A percentile compares a stretch with the other conserved stretches of the same genome.
phyloP scores from a whole-genome alignment of 2,797 vertebrate genomes.

The Poecilia picta region DNA sequence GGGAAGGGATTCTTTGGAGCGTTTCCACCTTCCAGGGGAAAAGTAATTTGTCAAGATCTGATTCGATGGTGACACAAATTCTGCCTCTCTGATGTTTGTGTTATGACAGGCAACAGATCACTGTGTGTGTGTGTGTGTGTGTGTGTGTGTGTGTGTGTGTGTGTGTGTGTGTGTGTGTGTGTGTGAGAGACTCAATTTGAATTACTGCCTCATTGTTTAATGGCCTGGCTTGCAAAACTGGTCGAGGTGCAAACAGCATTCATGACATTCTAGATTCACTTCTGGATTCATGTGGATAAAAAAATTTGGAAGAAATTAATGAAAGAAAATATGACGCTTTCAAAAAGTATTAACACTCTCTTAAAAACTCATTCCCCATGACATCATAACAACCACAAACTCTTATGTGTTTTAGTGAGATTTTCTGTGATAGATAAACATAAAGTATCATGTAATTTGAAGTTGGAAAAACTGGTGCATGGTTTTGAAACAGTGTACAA shows the following conservation, averaged over 20 bases:
- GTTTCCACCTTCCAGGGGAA: slow-evolving; percentile 20
- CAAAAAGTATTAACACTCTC: background rate
- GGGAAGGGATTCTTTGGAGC: slow-evolving; percentile 18
- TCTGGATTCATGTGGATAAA: background rate
- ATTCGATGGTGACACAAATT: slow-evolving; percentile 33
- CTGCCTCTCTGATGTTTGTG: slow-evolving; percentile 9
- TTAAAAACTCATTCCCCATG: background rate
- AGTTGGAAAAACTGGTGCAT: background rate
- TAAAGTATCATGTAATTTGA: background rate
- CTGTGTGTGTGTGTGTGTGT: background rate
- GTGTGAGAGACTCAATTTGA: background rate
- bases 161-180: too few species aligned
- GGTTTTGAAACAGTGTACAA: background rate
- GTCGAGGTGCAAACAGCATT: background rate
- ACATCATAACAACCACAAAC: background rate
- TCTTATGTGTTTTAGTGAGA: background rate
- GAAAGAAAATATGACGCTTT: background rate
- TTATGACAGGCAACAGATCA: slow-evolving; percentile 18
- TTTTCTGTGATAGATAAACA: background rate
- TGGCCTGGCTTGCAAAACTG: background rate
- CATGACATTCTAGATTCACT: background rate
- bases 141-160: background rate
- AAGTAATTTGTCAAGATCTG: slow-evolving; percentile 13
- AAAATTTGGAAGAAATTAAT: background rate
- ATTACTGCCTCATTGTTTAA: background rate